Evolutionary conservation across 2,797 vertebrate species (phyloP).

Genomic region (Amphiprion clarkii): DNA sequence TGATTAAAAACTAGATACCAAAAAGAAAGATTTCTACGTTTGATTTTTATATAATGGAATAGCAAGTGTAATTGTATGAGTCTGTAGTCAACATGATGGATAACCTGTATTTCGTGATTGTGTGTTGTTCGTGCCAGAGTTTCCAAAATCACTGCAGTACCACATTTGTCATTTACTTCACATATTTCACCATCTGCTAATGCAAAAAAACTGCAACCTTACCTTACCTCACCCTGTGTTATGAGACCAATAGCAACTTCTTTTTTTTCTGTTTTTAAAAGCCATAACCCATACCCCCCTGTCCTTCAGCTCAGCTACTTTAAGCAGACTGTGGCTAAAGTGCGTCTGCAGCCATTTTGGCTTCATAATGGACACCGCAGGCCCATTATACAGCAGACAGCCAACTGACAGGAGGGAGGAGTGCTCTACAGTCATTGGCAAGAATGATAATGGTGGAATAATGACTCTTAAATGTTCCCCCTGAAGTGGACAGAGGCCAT

Average conservation of each 20-base stretch:
- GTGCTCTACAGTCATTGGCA: conserved; percentile 71
- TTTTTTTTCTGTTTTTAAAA: conserved; percentile 3
- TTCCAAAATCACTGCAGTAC: background rate
- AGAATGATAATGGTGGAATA: conserved; percentile 80
- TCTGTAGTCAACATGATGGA: background rate
- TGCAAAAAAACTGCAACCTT: background rate
- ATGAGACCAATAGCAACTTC: background rate
- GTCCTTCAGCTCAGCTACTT: conserved; percentile 20
- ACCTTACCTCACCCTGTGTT: background rate
- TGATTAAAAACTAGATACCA: background rate
- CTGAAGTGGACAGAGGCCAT: conserved; percentile 70
- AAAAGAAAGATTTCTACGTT: background rate
- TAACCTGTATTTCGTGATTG: conserved; percentile 2
- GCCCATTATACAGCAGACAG: conserved; percentile 71
- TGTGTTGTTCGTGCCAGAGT: background rate
- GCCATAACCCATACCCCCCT: background rate
- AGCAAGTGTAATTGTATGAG: background rate
- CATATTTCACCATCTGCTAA: background rate
- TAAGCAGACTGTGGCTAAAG: conserved; percentile 54
- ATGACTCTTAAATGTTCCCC: conserved; percentile 78
- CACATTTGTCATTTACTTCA: background rate
- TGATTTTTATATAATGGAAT: background rate
- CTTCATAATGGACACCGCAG: conserved; percentile 66
- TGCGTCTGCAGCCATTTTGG: conserved; percentile 60
- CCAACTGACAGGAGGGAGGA: conserved; percentile 62